These are phyloP conservation scores for Trinectes maculatus DNA, from an alignment of 2,113 vertebrate genomes.

Conservation along the genomic window DNA sequence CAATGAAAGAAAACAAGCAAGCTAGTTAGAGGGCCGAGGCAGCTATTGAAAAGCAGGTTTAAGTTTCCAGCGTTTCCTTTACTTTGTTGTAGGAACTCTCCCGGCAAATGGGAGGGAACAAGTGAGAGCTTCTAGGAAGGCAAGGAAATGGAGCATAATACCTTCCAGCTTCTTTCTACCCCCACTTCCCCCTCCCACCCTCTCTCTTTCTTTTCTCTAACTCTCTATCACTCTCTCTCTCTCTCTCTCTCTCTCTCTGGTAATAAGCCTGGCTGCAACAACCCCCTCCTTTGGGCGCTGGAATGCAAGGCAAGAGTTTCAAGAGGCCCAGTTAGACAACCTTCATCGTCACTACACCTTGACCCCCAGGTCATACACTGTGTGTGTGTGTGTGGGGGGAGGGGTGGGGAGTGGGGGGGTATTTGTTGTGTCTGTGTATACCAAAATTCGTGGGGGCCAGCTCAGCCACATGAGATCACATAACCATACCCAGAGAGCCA, in stretches of 20 bases:
- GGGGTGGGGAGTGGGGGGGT: background rate
- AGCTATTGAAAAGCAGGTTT: constrained; percentile 73
- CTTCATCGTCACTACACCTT: constrained; percentile 96
- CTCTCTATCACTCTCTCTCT: constrained; percentile 69
- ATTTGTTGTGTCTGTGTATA: constrained; percentile 49
- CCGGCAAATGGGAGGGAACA: constrained; percentile 88
- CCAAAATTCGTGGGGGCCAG: constrained; percentile 49
- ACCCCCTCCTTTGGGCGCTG: constrained; percentile 87
- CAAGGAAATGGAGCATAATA: constrained; percentile 92
- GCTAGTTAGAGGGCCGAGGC: constrained; percentile 62
- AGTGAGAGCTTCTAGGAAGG: constrained; percentile 80
- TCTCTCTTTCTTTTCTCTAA: constrained; percentile 79
- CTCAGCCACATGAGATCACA: constrained; percentile 61
- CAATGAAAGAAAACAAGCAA: constrained; percentile 54
- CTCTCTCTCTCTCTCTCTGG: constrained; percentile 81
- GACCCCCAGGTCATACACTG: constrained; percentile 90
- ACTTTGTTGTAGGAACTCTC: constrained; percentile 81
- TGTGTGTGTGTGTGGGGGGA: constrained; percentile 24
- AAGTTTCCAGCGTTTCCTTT: constrained; percentile 76
- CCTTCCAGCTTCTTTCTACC: constrained; percentile 81
- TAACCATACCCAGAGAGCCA: constrained; percentile 52
- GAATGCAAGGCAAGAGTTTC: constrained; percentile 93
- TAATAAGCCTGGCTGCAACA: constrained; percentile 80
- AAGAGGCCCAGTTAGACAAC: constrained; percentile 93
- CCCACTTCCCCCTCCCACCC: constrained; percentile 48